These are phyloP conservation scores for Acrocyrtus sp. DNA, from an alignment of 2,888 invertebrate genomes.

Conservation along the genomic window DNA sequence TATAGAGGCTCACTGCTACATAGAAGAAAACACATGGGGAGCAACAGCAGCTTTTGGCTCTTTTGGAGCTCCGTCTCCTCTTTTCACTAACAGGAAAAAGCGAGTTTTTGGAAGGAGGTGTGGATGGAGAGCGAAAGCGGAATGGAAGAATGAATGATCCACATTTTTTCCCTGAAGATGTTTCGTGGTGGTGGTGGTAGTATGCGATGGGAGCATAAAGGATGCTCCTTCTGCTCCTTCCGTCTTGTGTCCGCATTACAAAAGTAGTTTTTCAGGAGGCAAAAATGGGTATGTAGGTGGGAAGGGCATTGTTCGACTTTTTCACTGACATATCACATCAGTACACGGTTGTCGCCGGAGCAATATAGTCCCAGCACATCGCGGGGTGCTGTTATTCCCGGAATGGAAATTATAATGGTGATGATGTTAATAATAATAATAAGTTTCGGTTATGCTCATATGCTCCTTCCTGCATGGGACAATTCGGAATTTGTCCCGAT, in stretches of 20 bases:
- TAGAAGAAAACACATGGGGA: neutral
- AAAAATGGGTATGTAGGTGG: conserved; percentile 44
- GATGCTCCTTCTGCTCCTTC: conserved; percentile 19
- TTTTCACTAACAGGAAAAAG: neutral
- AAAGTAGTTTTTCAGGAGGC: neutral
- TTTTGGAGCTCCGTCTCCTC: neutral
- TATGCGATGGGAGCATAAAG: neutral
- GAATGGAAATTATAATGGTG: neutral
- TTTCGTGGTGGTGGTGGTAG: neutral
- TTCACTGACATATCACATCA: neutral
- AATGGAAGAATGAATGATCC: neutral
- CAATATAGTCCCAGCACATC: neutral
- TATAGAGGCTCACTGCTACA: neutral
- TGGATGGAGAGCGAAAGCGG: neutral
- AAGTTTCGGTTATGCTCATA: neutral
- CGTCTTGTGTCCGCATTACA: conserved; percentile 28
- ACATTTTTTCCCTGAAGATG: neutral
- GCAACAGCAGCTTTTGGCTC: neutral
- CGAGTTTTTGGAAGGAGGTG: neutral
- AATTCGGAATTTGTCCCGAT: neutral
- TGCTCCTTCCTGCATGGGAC: neutral
- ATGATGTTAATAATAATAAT: conserved; percentile 3
- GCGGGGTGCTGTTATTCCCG: neutral
- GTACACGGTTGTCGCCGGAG: no score
- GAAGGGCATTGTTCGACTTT: conserved; percentile 45